A percentile compares a stretch with the other conserved stretches of the same genome.
Evolutionary conservation across 1,140 invertebrate species (phyloP).

Genomic region (Neocloeon triangulifer): DNA sequence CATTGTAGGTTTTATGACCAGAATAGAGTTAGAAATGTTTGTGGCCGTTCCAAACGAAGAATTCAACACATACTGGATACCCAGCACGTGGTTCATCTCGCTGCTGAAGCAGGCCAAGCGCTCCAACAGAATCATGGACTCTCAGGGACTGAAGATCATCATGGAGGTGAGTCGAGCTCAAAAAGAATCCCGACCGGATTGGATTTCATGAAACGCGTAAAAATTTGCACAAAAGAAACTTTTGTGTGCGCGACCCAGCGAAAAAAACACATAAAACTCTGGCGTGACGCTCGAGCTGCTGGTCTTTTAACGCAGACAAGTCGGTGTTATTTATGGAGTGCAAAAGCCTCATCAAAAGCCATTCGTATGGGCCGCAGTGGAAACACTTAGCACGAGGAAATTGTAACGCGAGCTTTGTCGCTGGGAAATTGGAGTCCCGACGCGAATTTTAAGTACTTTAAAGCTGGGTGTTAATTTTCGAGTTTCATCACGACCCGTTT

Average conservation of each 20-base stretch:
- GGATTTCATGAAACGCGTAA: not conserved
- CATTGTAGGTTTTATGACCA: constrained; percentile 36
- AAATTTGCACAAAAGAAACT: not conserved
- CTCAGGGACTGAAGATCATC: constrained; percentile 36
- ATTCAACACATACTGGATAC: constrained; percentile 46
- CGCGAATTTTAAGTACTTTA: no score
- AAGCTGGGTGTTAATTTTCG: no score
- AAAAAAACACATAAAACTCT: constrained; percentile 1
- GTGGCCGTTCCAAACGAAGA: constrained; percentile 32
- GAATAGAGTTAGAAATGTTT: constrained; percentile 31
- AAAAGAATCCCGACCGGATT: no score
- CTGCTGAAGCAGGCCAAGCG: constrained; percentile 29
- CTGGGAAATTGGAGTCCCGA: no score
- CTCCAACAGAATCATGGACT: constrained; percentile 25
- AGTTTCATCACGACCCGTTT: no score
- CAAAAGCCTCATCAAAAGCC: no score
- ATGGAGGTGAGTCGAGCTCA: constrained; percentile 29
- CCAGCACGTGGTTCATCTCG: constrained; percentile 40
- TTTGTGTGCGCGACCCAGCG: not conserved
- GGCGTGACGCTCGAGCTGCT: not conserved
- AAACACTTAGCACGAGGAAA: no score
- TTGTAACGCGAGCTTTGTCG: no score
- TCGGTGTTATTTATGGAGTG: not conserved
- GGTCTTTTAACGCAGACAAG: no score
- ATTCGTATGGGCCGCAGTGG: no score